phyloP scores from a whole-genome alignment of 1,140 invertebrate species.

The Acromyrmex heyeri region DNA sequence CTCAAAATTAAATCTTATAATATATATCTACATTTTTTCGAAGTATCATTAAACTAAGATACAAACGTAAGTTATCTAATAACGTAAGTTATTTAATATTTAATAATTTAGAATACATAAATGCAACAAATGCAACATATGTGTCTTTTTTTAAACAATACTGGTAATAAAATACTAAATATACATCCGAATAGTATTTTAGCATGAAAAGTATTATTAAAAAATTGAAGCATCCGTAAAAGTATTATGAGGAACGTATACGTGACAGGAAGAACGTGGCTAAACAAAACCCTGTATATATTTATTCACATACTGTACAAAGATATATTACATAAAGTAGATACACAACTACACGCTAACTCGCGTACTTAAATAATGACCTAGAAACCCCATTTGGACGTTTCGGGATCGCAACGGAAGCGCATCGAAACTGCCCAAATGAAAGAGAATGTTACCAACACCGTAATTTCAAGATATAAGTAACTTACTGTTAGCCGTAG shows the following conservation, averaged over 20 bases:
- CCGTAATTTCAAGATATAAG: slow-evolving; percentile 45
- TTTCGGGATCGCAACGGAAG: slow-evolving; percentile 46
- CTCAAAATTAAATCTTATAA: not conserved
- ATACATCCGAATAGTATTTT: not conserved
- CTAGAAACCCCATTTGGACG: slow-evolving; percentile 62
- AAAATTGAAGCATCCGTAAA: not conserved
- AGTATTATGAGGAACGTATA: slow-evolving; percentile 6
- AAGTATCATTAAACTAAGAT: not conserved
- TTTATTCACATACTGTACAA: slow-evolving; percentile 87
- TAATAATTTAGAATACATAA: slow-evolving; percentile 18
- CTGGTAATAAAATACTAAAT: not conserved
- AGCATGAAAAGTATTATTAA: slow-evolving; percentile 1
- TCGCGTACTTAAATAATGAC: slow-evolving; percentile 58
- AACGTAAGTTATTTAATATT: not conserved
- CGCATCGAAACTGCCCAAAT: slow-evolving; percentile 38
- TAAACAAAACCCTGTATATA: slow-evolving; percentile 85
- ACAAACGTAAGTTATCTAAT: not conserved
- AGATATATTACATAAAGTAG: slow-evolving; percentile 85
- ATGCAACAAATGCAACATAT: not conserved
- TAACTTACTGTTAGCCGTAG: slow-evolving; percentile 11
- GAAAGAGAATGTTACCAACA: slow-evolving; percentile 54
- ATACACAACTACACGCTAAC: slow-evolving; percentile 66
- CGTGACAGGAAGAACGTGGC: slow-evolving; percentile 13
- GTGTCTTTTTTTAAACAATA: not conserved
- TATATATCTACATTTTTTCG: not conserved